Evolutionary conservation across 2,113 vertebrate species (phyloP), one percentile per base, ranked within the genome.

Genomic region (Tympanuchus pallidicinctus): DNA sequence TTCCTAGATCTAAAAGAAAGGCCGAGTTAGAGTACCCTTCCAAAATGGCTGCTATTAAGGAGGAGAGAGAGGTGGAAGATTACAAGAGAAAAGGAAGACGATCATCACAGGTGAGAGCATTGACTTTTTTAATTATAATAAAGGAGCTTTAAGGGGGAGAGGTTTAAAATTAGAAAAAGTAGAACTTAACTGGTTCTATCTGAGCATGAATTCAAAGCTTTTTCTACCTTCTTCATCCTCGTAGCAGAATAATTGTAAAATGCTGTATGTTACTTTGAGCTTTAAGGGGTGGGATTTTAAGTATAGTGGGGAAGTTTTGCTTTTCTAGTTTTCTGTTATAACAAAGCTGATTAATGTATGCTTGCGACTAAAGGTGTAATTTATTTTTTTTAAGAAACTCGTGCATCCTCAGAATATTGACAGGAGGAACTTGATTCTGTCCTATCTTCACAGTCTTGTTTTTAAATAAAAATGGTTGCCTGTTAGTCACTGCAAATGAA

Each of bases 21-120:
- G 83, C 94, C 60, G 93, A 94, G 84, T 93, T 96, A 91, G 90
- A 94, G 83, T 93, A 75, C 82, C 73, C 92, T 95, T 91, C 83
- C 88, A 97, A 96, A 97, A 97, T 97, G 97, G 94, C 96, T 93
- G 80, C 96, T 85, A 56, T 97, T 82, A 97, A 96, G 72, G 97
- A 97, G 66, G 96, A 97, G 60, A 96, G 97, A 75, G 97, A 97
- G 19, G 96, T 93, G 79, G 97, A 97, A 72, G 97, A 97, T 92
- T 97, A 97, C 93, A 97, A 97, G 97, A 96, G 97, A 92, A 97
- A 97, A 93, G 97, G 97, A 94, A 97, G 97, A 94, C 94, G 97
- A 88, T 97, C 97, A 70, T 97, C 97, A 90, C 97, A 97, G 96
- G 97, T 97, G 94, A 94, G 96, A 86, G 40, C 43, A 70, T 78